phyloP scores from a whole-genome alignment of 2,113 vertebrate species.

The Tricholaema leucomelas region DNA sequence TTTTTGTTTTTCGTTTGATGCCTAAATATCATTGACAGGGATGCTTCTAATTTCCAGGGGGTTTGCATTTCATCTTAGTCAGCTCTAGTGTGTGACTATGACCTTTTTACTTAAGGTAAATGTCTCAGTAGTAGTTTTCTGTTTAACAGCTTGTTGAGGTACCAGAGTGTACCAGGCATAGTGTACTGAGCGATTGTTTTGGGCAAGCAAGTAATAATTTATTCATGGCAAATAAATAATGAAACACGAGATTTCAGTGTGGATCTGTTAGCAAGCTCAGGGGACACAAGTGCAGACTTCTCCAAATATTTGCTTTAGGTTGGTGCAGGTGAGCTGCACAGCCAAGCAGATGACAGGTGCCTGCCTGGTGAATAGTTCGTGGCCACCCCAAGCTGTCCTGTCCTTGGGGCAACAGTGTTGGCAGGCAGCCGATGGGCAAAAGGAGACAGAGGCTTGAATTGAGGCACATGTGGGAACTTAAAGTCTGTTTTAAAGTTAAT shows the following conservation, averaged over 20 bases:
- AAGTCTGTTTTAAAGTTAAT: not conserved
- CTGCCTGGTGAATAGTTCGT: not conserved
- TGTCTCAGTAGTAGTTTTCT: slow-evolving; percentile 5
- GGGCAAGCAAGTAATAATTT: not conserved
- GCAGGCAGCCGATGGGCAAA: not conserved
- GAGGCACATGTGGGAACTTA: not conserved
- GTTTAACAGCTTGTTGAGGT: not conserved
- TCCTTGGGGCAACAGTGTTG: rapidly evolving
- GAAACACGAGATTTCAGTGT: not conserved
- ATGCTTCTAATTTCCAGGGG: not conserved
- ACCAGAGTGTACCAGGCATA: not conserved
- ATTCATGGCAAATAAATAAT: slow-evolving; percentile 23
- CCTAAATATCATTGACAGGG: not conserved
- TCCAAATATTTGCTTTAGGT: not conserved
- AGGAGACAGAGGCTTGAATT: not conserved
- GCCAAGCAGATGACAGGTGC: not conserved
- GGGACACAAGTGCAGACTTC: not conserved
- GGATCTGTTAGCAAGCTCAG: not conserved
- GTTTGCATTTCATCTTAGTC: not conserved
- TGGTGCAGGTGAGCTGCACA: not conserved
- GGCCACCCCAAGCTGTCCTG: not conserved
- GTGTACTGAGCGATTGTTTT: not conserved
- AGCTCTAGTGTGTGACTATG: not conserved
- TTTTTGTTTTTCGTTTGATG: not conserved
- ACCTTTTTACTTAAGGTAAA: not conserved